Base-by-base conservation (phyloP, 2,113 vertebrate species). In the Poeciliopsis retropinna region DNA sequence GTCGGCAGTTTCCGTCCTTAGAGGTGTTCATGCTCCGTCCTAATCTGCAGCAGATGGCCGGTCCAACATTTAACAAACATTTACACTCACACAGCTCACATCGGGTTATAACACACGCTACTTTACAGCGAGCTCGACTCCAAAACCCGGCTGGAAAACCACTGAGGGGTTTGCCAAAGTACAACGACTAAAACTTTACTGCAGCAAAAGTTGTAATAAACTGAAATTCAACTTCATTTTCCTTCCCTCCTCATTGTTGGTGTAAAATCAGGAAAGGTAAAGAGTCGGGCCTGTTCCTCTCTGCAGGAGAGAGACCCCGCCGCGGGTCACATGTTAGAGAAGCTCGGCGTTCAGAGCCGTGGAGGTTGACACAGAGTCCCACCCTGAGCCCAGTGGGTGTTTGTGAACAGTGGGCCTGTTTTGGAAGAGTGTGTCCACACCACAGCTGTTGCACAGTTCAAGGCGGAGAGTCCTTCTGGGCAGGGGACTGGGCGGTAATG, bases 381-480 rank as follows among this genome's bases (percentile, higher is more conserved):
- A 86, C 85, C 92, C 89, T 81, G 77, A 83, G 81, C 84, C 81
- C 79, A 13, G 27, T 39, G 85, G 84, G 84, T 93, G 92, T 93
- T 92, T 90, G 78, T 85, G 90, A 93, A 92, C 90, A 92, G 90
- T 92, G 86, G 89, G 84, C 81, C 81, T 89, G 88, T 91, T 92
- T 88, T 88, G 87, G 87, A 90, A 86, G 88, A 89, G 81, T 76
- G 86, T 82, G 88, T 92, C 87, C 89, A 81, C 88, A 79, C 88
- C 87, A 87, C 94, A 95, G 93, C 92, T 94, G 93, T 90, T 92
- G 88, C 91, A 89, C 86, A 89, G 88, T 92, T 94, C 88, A 90
- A 93, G 90, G 89, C 85, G 72, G 91, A 85, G 91, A 92, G 91
- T 91, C 91, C 91, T 92, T 88, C 87, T 85, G 90, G 90, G 89